Evolutionary conservation across 2,888 invertebrate genomes (phyloP).

Genomic region (Pandemis heparana): DNA sequence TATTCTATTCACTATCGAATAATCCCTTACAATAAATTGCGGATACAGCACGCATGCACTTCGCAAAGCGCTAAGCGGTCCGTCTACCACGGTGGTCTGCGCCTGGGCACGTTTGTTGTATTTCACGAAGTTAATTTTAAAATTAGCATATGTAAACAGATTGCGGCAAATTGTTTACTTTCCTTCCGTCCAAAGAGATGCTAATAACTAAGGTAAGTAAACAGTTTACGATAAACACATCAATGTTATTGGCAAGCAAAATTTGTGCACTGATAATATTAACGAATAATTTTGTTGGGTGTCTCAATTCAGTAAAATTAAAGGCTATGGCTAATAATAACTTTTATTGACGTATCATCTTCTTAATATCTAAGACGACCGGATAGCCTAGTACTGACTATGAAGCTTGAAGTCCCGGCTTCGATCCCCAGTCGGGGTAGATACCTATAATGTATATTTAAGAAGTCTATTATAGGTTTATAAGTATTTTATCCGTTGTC

Average conservation of each 20-base stretch:
- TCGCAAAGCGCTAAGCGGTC: slow-evolving; percentile 47
- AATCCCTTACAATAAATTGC: slow-evolving; percentile 57
- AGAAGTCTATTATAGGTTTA: too few species aligned
- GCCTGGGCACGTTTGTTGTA: slow-evolving; percentile 79
- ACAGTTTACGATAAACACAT: slow-evolving; percentile 30
- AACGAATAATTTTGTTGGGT: background rate
- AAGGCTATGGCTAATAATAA: background rate
- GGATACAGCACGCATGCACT: slow-evolving; percentile 54
- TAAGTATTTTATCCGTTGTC: too few species aligned
- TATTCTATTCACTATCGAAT: slow-evolving; percentile 39
- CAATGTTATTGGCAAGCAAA: slow-evolving; percentile 8
- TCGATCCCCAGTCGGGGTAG: too few species aligned
- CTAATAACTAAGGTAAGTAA: slow-evolving; percentile 35
- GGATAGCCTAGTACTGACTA: too few species aligned
- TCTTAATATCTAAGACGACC: too few species aligned
- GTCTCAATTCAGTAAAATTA: background rate
- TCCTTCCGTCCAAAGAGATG: slow-evolving; percentile 54
- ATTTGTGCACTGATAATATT: background rate
- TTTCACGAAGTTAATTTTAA: slow-evolving; percentile 82
- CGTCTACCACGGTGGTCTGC: slow-evolving; percentile 75
- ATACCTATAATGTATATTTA: too few species aligned
- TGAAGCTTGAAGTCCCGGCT: too few species aligned
- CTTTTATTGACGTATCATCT: too few species aligned
- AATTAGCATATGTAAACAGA: slow-evolving; percentile 81
- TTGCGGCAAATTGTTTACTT: slow-evolving; percentile 71